A percentile compares a stretch with the other conserved stretches of the same genome.
These are phyloP conservation scores for Bombus fervidus DNA, from an alignment of 1,140 invertebrate genomes.

Conservation along the genomic window DNA sequence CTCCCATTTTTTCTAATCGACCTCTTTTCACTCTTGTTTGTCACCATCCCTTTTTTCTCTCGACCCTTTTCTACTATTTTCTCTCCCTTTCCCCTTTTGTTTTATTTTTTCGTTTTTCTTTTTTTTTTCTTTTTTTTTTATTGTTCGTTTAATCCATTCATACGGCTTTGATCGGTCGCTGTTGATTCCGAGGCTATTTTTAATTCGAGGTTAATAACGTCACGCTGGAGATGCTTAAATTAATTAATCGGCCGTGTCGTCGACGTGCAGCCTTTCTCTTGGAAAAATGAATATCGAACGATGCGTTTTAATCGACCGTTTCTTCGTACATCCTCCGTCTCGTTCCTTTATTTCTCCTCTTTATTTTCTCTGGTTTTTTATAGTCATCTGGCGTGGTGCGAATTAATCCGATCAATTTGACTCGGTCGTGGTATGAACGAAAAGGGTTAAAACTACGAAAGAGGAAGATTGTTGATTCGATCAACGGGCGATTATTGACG, in stretches of 20 bases:
- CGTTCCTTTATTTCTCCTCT: neutral
- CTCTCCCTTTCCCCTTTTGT: neutral
- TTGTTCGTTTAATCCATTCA: neutral
- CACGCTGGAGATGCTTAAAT: slow-evolving; percentile 1
- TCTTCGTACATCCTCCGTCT: neutral
- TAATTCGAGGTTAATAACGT: slow-evolving; percentile 10
- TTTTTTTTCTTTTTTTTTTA: neutral
- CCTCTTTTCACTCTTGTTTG: neutral
- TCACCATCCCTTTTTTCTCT: neutral
- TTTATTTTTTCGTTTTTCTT: neutral
- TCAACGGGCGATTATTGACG: slow-evolving; percentile 56
- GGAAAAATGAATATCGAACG: slow-evolving; percentile 12
- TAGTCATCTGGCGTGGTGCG: neutral
- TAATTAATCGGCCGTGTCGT: slow-evolving; percentile 24
- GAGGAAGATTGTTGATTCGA: slow-evolving; percentile 50
- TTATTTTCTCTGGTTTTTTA: neutral
- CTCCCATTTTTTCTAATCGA: neutral
- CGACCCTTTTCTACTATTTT: neutral
- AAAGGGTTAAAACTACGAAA: neutral
- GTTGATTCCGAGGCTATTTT: slow-evolving; percentile 4
- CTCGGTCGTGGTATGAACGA: neutral
- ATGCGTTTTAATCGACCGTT: slow-evolving; percentile 1
- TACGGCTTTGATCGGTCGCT: neutral
- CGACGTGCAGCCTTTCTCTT: neutral
- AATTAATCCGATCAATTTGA: slow-evolving; percentile 43